A percentile compares a stretch with the other conserved stretches of the same genome.
Evolutionary conservation across 2,113 vertebrate species (phyloP).

Genomic region (Aegithalos caudatus): DNA sequence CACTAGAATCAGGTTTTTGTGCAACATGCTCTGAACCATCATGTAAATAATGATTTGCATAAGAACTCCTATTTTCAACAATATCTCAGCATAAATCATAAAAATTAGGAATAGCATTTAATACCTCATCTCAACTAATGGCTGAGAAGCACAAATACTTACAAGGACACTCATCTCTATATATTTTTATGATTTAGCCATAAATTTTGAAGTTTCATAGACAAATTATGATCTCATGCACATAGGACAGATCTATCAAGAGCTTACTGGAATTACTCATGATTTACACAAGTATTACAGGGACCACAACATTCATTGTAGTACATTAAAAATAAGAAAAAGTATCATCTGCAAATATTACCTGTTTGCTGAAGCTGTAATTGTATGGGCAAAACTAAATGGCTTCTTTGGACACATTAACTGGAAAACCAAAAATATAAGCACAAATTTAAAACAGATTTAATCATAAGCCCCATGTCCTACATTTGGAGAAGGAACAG

Average conservation of each 20-base stretch:
- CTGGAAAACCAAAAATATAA: background rate
- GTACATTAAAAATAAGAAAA: background rate
- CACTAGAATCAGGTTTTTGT: background rate
- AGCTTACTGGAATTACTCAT: background rate
- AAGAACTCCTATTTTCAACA: background rate
- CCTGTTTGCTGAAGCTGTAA: background rate
- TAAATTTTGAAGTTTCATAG: background rate
- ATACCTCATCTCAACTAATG: background rate
- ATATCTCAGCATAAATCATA: background rate
- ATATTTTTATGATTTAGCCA: background rate
- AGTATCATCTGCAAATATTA: background rate
- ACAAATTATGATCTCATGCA: background rate
- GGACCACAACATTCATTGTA: background rate
- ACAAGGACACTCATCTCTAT: background rate
- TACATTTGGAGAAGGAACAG: background rate
- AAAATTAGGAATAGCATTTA: background rate
- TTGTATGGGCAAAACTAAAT: background rate
- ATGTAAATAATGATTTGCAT: background rate
- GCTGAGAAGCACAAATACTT: background rate
- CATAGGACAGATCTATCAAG: background rate
- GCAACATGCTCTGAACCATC: background rate
- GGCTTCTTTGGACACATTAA: background rate
- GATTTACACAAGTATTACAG: background rate
- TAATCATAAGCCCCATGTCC: background rate
- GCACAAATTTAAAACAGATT: background rate